phyloP scores from a whole-genome alignment of 2,797 vertebrate genomes.

The Chelidonichthys spinosus region DNA sequence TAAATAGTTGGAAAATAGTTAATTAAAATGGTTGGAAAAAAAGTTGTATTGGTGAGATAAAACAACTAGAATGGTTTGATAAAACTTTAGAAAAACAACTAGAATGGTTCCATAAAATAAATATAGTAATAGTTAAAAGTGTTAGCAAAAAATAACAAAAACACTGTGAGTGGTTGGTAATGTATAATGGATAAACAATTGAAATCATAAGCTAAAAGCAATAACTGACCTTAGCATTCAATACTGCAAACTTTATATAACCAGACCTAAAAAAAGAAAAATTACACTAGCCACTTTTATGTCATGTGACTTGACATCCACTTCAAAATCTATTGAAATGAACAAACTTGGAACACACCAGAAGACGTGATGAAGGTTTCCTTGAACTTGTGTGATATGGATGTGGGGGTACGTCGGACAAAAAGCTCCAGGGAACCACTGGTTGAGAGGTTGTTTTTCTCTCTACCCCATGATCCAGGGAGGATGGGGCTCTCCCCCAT shows the following conservation, averaged over 20 bases:
- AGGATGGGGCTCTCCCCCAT: constrained; percentile 41
- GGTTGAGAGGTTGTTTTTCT: constrained; percentile 30
- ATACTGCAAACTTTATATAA: too few relatives aligned
- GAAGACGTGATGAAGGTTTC: background rate
- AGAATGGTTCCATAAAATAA: background rate
- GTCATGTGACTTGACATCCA: background rate
- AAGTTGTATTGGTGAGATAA: too few relatives aligned
- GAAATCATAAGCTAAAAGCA: background rate
- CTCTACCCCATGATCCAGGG: constrained; percentile 27
- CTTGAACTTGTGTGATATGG: constrained; percentile 6
- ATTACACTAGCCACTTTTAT: background rate
- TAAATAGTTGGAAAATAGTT: background rate
- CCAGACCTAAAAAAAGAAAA: background rate
- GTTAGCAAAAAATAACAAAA: too few relatives aligned
- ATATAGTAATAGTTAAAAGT: background rate
- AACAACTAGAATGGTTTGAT: background rate
- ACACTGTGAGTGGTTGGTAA: too few relatives aligned
- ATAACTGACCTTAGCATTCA: background rate
- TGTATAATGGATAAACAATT: too few relatives aligned
- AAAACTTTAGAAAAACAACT: background rate
- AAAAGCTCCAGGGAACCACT: background rate
- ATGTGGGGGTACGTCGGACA: constrained; percentile 5
- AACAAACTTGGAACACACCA: background rate
- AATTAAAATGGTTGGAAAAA: background rate
- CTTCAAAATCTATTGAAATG: constrained; percentile 3